Evolutionary conservation across 2,797 vertebrate species (phyloP).

Genomic region (Sebastes kiyomatsui): DNA sequence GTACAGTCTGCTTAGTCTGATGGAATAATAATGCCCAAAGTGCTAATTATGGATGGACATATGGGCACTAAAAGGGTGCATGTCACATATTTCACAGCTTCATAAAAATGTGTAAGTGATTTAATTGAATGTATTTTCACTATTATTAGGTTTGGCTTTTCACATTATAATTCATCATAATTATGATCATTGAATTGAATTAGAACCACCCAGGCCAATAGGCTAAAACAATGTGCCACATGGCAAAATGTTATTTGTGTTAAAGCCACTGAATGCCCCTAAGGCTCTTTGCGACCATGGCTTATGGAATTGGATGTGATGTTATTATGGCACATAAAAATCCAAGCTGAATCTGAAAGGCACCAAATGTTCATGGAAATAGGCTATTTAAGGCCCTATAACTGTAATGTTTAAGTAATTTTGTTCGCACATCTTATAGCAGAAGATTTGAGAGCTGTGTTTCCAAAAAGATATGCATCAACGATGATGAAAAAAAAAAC

Average conservation of each 20-base stretch:
- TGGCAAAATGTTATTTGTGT: not conserved
- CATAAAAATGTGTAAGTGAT: not conserved
- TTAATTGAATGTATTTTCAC: not conserved
- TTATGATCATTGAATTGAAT: not conserved
- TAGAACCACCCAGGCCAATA: not conserved
- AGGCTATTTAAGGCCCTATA: not conserved
- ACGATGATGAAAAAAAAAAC: not conserved
- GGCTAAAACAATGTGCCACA: not conserved
- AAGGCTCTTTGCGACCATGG: not conserved
- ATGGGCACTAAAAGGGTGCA: not conserved
- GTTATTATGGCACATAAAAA: not conserved
- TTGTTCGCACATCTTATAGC: not conserved
- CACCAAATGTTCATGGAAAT: not conserved
- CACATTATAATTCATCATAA: not conserved
- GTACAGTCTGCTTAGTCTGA: not conserved
- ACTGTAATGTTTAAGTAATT: not conserved
- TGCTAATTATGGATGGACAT: slow-evolving; percentile 10
- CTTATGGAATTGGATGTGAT: not conserved
- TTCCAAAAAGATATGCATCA: not conserved
- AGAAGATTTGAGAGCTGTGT: not conserved
- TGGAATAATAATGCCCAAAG: not conserved
- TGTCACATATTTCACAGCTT: slow-evolving; percentile 6
- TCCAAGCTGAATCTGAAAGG: not conserved
- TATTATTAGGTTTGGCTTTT: not conserved
- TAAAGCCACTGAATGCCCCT: not conserved